Evolutionary conservation across 2,113 vertebrate genomes (phyloP).

Genomic region (Piaya cayana): DNA sequence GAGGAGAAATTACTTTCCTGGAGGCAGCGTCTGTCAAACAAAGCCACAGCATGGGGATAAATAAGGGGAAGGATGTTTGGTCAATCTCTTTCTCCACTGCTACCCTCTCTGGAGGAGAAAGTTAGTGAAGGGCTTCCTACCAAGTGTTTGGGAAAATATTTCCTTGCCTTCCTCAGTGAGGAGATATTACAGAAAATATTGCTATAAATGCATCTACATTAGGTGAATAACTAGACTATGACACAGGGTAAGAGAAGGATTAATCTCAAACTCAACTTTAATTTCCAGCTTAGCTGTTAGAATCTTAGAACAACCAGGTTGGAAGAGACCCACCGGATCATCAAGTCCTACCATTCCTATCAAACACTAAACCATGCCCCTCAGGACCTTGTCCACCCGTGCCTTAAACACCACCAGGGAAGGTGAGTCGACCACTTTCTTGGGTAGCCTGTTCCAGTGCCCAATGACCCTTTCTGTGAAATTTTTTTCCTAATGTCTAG

Average conservation of each 20-base stretch:
- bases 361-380: no score
- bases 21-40: background rate
- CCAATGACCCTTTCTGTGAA: no score
- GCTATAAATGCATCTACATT: background rate
- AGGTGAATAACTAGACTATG: background rate
- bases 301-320: no score
- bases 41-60: accelerated
- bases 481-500: no score
- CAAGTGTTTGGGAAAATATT: background rate
- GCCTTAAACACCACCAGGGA: no score
- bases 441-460: no score
- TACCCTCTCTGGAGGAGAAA: background rate
- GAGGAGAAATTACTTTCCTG: background rate
- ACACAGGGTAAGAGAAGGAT: background rate
- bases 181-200: background rate
- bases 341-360: no score
- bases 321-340: no score
- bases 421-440: no score
- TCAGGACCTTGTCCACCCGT: no score
- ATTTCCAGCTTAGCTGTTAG: background rate
- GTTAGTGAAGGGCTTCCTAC: background rate
- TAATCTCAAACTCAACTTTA: background rate
- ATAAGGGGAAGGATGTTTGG: background rate
- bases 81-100: background rate
- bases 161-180: background rate